phyloP scores from a whole-genome alignment of 2,113 vertebrate genomes.

The Nyctereutes procyonoides region DNA sequence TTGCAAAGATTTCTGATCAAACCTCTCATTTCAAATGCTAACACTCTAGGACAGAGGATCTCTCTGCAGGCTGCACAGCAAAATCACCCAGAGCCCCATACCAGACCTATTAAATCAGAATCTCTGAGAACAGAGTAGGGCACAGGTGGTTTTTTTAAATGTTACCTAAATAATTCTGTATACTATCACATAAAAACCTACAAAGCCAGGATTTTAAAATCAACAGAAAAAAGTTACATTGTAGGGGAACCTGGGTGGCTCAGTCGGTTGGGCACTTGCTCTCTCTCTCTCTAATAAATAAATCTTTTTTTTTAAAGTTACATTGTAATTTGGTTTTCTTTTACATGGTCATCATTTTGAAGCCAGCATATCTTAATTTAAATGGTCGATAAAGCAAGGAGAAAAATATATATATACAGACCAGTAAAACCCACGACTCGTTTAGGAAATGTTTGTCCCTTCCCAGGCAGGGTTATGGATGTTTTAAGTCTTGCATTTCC shows the following conservation, averaged over 20 bases:
- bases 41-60: not conserved
- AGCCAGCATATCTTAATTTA: conserved; percentile 3
- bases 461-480: not conserved
- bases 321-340: not conserved
- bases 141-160: not conserved
- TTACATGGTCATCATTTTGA: not conserved
- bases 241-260: too few species aligned
- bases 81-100: not conserved
- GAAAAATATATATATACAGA: not conserved
- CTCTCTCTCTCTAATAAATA: too few species aligned
- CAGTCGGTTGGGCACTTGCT: too few species aligned
- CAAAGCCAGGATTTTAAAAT: not conserved
- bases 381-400: not conserved
- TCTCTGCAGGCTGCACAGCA: not conserved
- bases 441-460: not conserved
- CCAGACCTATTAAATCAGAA: not conserved
- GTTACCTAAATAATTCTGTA: not conserved
- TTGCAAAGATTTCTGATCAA: not conserved
- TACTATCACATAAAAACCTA: not conserved
- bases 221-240: not conserved
- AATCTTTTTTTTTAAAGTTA: not conserved
- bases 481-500: conserved; percentile 15
- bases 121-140: not conserved
- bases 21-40: not conserved
- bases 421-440: not conserved